Base-by-base conservation (phyloP, 2,797 vertebrate genomes). In the Enteromius fasciolatus region DNA sequence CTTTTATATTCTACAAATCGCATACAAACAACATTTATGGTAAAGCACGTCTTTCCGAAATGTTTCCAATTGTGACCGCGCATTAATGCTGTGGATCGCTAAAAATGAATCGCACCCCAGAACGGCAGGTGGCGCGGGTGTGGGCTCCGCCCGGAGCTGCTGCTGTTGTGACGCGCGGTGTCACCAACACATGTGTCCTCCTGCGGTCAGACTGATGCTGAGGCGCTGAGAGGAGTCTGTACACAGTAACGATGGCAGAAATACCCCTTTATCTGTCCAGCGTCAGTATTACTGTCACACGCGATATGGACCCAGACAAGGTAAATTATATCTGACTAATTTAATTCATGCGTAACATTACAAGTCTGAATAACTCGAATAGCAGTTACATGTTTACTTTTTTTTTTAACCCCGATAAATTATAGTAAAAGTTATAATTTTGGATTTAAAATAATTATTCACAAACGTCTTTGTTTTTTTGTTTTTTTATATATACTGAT, bases 241-340 rank as follows among this genome's bases (percentile, higher is more conserved):
- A 28, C 20, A 74, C 68, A 66, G 66, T n/a, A 77, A 18, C 87
- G 78, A 95, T 95, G 94, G 92, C 92, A 52, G 94, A 92, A 25
- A 82, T 93, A 48, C 93, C 92, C 0, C 84, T 94, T 76, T 93
- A 92, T 85, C 91, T 94, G 80, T 87, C 92, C 0, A 94, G 91
- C 87, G 90, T 92, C 0, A 89, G 86, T 0, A 92, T 94, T 78
- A 92, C 93, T 1, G 39, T 93, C 33, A 91, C 87, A 18, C 91
- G 87, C 76, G 89, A 52, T 44, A 84, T 91, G 92, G 90, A 90
- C 1, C 50, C 52, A 67, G 72, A 90, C 64, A 90, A 91, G 94
- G 94, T 94, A 84, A 64, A 90, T 89, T 5, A 10, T 7, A 5
- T 54, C 54, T 59, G 6, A 18, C 3, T 10, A 7, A 9, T 77